These are phyloP conservation scores for Halcyon smyrnensis DNA, from an alignment of 2,797 vertebrate species.

Conservation along the genomic window DNA sequence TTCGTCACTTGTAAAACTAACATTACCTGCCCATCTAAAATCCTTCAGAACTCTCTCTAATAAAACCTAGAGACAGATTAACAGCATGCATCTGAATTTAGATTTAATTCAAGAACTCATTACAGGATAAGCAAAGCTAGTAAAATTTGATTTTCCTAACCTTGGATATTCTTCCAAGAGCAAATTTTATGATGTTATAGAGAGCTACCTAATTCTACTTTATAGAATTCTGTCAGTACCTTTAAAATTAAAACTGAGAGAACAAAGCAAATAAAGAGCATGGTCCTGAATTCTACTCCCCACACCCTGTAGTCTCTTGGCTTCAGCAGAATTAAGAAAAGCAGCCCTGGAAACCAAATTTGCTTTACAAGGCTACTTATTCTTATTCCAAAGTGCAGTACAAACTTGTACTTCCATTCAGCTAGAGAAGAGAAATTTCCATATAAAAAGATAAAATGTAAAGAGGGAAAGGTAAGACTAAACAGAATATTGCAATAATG, in stretches of 20 bases:
- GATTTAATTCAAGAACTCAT: background rate
- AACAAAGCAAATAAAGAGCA: conserved; percentile 10
- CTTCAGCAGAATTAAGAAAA: conserved; percentile 26
- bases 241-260: background rate
- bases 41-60: background rate
- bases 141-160: background rate
- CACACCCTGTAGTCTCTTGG: background rate
- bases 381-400: conserved; percentile 39
- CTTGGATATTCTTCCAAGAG: background rate
- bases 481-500: conserved; percentile 18
- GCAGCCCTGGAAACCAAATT: conserved; percentile 43
- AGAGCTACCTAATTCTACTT: background rate
- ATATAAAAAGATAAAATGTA: conserved; percentile 31
- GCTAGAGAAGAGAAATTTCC: conserved; percentile 34
- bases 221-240: background rate
- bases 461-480: conserved; percentile 31
- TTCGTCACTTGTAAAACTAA: background rate
- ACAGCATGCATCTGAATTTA: background rate
- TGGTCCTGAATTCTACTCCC: background rate
- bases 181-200: background rate
- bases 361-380: conserved; percentile 58
- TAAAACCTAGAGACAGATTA: background rate
- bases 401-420: conserved; percentile 51
- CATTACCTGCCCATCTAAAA: background rate
- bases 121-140: background rate